Percentiles rank a stretch among this genome's conserved stretches.
Evolutionary conservation across 2,797 vertebrate genomes (phyloP).

Genomic region (Bradypodion pumilum): DNA sequence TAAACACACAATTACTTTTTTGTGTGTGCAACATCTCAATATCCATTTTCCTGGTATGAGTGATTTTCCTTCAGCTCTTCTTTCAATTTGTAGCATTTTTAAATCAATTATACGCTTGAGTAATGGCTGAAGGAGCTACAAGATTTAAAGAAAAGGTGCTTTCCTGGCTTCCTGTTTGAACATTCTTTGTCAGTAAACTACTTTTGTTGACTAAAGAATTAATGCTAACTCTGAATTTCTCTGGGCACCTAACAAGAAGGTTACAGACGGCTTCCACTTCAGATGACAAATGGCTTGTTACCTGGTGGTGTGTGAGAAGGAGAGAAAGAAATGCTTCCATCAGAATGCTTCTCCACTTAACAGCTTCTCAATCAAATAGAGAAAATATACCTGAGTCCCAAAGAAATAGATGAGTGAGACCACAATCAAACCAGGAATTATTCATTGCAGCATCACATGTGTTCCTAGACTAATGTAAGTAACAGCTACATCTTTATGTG

Average conservation of each 20-base stretch:
- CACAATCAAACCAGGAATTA: conserved; percentile 24
- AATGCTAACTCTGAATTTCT: conserved; percentile 47
- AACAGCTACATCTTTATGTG: conserved; percentile 23
- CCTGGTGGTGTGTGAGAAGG: conserved; percentile 42
- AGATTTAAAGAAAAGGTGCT: conserved; percentile 10
- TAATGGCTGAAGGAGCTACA: conserved; percentile 34
- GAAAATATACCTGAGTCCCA: conserved; percentile 40
- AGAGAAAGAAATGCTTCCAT: conserved; percentile 48
- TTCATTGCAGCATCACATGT: conserved; percentile 18
- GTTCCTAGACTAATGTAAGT: neutral
- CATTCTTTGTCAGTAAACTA: conserved; percentile 33
- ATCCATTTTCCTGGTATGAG: conserved; percentile 10
- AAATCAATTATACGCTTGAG: conserved; percentile 40
- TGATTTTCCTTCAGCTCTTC: conserved; percentile 16
- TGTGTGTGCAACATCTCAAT: neutral
- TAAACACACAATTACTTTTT: neutral
- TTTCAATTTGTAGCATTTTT: conserved; percentile 32
- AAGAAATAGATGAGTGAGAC: conserved; percentile 29
- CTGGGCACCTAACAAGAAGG: conserved; percentile 8
- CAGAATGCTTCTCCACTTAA: conserved; percentile 43
- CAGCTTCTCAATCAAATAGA: conserved; percentile 50
- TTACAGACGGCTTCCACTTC: conserved; percentile 43
- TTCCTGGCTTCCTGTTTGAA: conserved; percentile 32
- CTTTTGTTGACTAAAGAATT: conserved; percentile 46
- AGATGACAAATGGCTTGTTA: conserved; percentile 46